A percentile compares a stretch with the other conserved stretches of the same genome.
These are phyloP conservation scores for Pristionchus arcanus DNA, from an alignment of 2,888 invertebrate genomes.

Conservation along the genomic window DNA sequence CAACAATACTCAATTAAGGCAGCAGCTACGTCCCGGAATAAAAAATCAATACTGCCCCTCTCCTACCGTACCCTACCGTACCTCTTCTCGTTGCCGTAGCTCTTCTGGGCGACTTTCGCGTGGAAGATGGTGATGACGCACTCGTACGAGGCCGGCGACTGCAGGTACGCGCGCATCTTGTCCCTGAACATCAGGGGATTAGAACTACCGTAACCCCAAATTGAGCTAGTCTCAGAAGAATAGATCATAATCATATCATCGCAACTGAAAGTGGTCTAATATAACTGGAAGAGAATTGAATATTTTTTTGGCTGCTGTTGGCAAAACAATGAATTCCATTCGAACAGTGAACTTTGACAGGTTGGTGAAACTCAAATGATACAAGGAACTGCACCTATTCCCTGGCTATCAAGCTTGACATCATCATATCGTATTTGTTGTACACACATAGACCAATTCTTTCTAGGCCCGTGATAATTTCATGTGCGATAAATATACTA, in stretches of 20 bases:
- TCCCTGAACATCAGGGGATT: slow-evolving; percentile 82
- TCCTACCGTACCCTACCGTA: slow-evolving; percentile 65
- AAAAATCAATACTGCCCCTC: slow-evolving; percentile 19
- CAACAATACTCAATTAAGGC: neutral
- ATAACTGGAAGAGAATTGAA: neutral
- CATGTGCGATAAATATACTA: too few species aligned
- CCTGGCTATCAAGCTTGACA: too few species aligned
- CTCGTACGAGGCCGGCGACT: slow-evolving; percentile 73
- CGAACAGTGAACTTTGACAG: neutral
- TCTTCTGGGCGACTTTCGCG: slow-evolving; percentile 99
- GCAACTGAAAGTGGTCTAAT: too few species aligned
- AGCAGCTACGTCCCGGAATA: neutral
- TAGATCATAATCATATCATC: neutral
- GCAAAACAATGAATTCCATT: neutral
- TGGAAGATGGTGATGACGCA: slow-evolving; percentile 97
- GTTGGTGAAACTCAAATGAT: neutral
- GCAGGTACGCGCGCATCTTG: slow-evolving; percentile 95
- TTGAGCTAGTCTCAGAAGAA: neutral
- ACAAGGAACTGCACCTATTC: too few species aligned
- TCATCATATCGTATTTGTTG: too few species aligned
- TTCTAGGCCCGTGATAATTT: too few species aligned
- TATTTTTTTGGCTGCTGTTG: neutral
- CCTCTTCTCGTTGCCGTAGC: slow-evolving; percentile 98
- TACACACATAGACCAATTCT: too few species aligned
- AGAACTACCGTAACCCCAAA: neutral